These are phyloP conservation scores for Hafferia zeledoni DNA, from an alignment of 2,797 vertebrate species.

Conservation along the genomic window DNA sequence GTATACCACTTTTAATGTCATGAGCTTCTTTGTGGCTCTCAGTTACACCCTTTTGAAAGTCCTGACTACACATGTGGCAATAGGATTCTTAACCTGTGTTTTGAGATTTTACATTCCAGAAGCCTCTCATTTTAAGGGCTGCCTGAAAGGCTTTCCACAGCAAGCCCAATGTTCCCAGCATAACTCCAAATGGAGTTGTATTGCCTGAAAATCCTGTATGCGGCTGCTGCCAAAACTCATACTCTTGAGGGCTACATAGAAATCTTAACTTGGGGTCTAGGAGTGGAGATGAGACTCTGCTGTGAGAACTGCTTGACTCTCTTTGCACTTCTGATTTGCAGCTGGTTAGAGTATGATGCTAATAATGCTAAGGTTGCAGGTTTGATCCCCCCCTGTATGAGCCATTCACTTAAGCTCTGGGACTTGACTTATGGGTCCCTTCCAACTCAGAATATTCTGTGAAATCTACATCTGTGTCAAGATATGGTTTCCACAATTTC, in stretches of 20 bases:
- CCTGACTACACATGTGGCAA: not conserved
- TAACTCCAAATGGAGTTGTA: not conserved
- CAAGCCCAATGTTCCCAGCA: not conserved
- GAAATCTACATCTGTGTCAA: not conserved
- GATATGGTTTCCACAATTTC: not conserved
- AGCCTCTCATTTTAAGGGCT: not conserved
- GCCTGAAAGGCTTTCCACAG: not conserved
- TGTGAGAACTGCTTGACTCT: not conserved
- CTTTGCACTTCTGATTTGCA: not conserved
- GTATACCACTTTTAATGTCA: not conserved
- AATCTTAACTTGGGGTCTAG: not conserved
- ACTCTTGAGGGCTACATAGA: not conserved
- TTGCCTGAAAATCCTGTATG: not conserved
- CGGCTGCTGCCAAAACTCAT: not conserved
- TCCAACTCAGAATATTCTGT: not conserved
- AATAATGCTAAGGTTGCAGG: not conserved
- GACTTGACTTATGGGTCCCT: not conserved
- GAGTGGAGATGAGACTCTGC: not conserved
- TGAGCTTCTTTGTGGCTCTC: not conserved
- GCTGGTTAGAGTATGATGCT: not conserved
- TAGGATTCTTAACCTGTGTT: not conserved
- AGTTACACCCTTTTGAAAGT: not conserved
- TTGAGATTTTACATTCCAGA: not conserved
- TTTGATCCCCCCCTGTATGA: not conserved
- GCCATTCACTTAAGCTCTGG: not conserved